Evolutionary conservation across 2,113 vertebrate species (phyloP).

Genomic region (Synodontis membranacea): DNA sequence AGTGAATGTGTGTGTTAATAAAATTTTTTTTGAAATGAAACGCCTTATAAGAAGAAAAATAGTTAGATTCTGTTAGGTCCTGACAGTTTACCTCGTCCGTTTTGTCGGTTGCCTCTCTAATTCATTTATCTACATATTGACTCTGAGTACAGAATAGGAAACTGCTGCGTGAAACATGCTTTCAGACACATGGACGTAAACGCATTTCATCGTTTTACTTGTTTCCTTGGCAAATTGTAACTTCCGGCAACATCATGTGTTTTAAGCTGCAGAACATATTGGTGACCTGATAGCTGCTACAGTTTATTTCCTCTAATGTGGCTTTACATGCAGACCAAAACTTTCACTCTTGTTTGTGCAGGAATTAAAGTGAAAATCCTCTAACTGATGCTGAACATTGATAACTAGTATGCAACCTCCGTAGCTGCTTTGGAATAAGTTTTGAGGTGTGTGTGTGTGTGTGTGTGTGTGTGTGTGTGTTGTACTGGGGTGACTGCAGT

Average conservation of each 20-base stretch:
- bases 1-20: not conserved
- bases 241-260: not conserved
- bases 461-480: not conserved
- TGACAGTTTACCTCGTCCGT: not conserved
- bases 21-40: not conserved
- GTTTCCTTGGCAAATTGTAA: not conserved
- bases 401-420: not conserved
- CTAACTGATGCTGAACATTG: not conserved
- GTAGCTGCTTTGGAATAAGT: not conserved
- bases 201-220: not conserved
- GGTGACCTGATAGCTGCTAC: not conserved
- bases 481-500: not conserved
- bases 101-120: not conserved
- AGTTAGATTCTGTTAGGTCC: not conserved
- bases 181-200: not conserved
- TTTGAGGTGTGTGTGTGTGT: not conserved
- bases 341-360: not conserved
- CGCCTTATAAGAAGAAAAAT: not conserved
- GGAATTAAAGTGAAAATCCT: not conserved
- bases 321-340: not conserved
- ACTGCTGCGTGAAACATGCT: not conserved
- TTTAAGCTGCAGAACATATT: not conserved
- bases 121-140: not conserved
- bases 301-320: not conserved
- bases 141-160: not conserved